Base-by-base conservation (phyloP, 2,113 vertebrate genomes). In the Aepyceros melampus region DNA sequence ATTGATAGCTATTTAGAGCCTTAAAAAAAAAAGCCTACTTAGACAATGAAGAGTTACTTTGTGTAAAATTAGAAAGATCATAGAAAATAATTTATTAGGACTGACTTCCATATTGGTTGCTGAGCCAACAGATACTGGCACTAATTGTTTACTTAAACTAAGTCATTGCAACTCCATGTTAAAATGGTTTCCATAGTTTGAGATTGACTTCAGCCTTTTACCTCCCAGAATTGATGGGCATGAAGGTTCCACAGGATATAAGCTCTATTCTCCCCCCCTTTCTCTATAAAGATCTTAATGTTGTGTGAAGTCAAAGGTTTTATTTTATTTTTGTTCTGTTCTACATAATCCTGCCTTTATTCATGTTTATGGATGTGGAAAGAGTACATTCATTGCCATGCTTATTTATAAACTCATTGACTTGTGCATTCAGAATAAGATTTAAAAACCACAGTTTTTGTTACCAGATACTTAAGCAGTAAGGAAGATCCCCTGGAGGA, bases 71-170 rank as follows among this genome's bases (percentile, higher is more conserved):
- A 97, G 98, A 98, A 98, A 98, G 97, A 98, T 98, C 98, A 98
- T 98, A 98, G 98, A 98, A 99, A 99, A 99, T 99, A 98, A 99
- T 99, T 99, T 99, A 99, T 99, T 98, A 98, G 97, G 94, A 87
- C 97, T 97, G 56, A 98, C 99, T 99, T 99, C 98, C 98, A 98
- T 98, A 98, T 97, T 92, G 89, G 86, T 55, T 97, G 97, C 97
- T 95, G 94, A 98, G 97, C 94, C 98, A 96, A 96, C 67, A 99
- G 98, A 97, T 91, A 76, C 91, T 33, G 87, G 95, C 97, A 89
- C 97, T 98, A 88, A 83, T 91, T 98, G 96, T 98, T 98, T 92
- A 91, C 45, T 92, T 93, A 95, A 97, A 7, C 21, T 79, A 95
- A 86, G 87, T 92, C 98, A 96, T 86, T 96, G 84, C 96, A 98